These are phyloP conservation scores for Oreochromis spilurus DNA, from an alignment of 2,113 vertebrate species.

Conservation along the genomic window DNA sequence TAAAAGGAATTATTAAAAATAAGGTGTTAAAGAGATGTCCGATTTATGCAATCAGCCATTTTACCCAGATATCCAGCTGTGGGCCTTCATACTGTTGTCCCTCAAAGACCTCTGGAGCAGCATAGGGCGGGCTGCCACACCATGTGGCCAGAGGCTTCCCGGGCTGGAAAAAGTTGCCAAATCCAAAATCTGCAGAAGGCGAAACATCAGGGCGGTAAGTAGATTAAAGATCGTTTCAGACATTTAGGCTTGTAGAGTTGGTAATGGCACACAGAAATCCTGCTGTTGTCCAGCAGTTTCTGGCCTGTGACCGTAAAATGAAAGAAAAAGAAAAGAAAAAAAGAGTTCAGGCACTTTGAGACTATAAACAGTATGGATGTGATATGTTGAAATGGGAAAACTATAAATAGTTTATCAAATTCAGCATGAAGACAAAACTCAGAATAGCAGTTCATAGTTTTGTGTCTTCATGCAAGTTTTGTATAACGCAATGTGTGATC, in stretches of 20 bases:
- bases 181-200: constrained; percentile 87
- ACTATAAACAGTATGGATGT: neutral
- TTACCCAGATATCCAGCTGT: constrained; percentile 98
- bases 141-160: constrained; percentile 92
- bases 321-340: neutral
- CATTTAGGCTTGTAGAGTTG: neutral
- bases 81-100: constrained; percentile 97
- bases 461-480: neutral
- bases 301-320: neutral
- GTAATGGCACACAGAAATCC: neutral
- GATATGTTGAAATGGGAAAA: neutral
- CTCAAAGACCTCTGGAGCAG: constrained; percentile 96
- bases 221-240: neutral
- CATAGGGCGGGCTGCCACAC: constrained; percentile 97
- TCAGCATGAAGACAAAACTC: neutral
- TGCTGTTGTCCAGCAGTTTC: neutral
- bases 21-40: neutral
- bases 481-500: constrained; percentile 13
- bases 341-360: neutral
- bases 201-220: neutral
- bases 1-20: neutral
- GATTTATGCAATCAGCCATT: neutral
- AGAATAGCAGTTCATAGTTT: neutral
- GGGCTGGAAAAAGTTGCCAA: constrained; percentile 95
- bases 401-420: neutral